These are phyloP conservation scores for Phyllotis vaccarum DNA, from an alignment of 2,797 vertebrate genomes.

Conservation along the genomic window DNA sequence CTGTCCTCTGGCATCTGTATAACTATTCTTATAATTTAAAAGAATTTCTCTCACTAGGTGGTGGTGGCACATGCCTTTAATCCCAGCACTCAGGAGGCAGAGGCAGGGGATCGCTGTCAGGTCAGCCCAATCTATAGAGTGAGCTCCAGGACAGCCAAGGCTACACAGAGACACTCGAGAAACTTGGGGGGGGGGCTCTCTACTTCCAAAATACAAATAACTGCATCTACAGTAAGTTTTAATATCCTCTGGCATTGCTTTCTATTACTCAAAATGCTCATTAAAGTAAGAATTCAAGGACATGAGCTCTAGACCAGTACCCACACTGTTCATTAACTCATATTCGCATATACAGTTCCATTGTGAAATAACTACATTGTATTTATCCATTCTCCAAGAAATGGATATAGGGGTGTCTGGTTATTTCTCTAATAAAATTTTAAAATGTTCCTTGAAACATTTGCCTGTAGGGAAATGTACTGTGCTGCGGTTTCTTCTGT, in stretches of 20 bases:
- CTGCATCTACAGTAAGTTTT: not conserved
- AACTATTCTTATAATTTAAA: conserved; percentile 20
- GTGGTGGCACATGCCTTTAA: not conserved
- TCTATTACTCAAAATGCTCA: not conserved
- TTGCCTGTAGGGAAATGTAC: not conserved
- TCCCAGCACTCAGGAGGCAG: not conserved
- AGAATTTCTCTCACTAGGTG: not conserved
- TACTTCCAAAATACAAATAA: not conserved
- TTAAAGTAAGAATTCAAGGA: not conserved
- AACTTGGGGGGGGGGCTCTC: not conserved
- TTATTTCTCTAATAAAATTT: conserved; percentile 23
- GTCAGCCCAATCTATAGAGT: not conserved
- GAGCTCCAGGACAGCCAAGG: not conserved
- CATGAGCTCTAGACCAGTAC: not conserved
- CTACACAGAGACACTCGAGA: not conserved
- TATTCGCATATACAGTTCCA: not conserved
- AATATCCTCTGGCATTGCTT: conserved; percentile 18
- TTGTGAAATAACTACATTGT: not conserved
- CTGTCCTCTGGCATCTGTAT: not conserved
- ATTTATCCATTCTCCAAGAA: not conserved
- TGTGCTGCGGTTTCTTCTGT: not conserved
- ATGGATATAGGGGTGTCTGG: not conserved
- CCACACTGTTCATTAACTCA: not conserved
- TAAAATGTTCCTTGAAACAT: not conserved
- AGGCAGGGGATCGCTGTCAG: not conserved